These are phyloP conservation scores for Antitype chi DNA, from an alignment of 2,888 invertebrate species.

Conservation along the genomic window DNA sequence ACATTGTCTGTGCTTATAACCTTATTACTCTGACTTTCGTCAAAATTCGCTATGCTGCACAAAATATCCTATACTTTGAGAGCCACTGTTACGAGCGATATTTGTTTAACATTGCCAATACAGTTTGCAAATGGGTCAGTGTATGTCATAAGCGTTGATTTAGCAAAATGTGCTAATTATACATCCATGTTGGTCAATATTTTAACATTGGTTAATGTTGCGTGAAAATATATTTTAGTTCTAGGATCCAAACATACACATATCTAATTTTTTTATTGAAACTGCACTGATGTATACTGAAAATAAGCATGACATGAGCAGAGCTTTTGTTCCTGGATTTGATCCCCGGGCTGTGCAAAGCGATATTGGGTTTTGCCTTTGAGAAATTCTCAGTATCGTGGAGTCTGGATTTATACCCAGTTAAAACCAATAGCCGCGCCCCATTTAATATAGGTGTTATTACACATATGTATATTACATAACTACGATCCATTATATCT, in stretches of 20 bases:
- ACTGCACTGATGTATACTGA: background rate
- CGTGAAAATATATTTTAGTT: background rate
- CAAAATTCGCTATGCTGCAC: background rate
- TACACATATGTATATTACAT: background rate
- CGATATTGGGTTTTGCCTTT: background rate
- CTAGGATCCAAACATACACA: background rate
- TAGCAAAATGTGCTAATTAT: slow-evolving; percentile 44
- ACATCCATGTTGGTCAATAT: slow-evolving; percentile 29
- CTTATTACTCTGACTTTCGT: no score
- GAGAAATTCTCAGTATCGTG: background rate
- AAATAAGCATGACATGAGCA: background rate
- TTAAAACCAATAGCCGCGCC: background rate
- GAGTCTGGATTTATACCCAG: background rate
- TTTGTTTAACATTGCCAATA: slow-evolving; percentile 49
- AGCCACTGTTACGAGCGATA: slow-evolving; percentile 6
- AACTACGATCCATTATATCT: slow-evolving; percentile 4
- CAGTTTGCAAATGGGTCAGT: slow-evolving; percentile 44
- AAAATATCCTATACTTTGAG: slow-evolving; percentile 16
- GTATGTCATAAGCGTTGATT: slow-evolving; percentile 51
- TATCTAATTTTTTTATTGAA: background rate
- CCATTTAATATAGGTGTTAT: background rate
- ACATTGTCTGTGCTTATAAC: no score
- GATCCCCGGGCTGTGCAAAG: no score
- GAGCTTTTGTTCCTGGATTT: background rate
- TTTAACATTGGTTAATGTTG: slow-evolving; percentile 1